Evolutionary conservation across 2,888 invertebrate species (phyloP), one percentile per base, ranked within the genome.

Genomic region (Lingula anatina): DNA sequence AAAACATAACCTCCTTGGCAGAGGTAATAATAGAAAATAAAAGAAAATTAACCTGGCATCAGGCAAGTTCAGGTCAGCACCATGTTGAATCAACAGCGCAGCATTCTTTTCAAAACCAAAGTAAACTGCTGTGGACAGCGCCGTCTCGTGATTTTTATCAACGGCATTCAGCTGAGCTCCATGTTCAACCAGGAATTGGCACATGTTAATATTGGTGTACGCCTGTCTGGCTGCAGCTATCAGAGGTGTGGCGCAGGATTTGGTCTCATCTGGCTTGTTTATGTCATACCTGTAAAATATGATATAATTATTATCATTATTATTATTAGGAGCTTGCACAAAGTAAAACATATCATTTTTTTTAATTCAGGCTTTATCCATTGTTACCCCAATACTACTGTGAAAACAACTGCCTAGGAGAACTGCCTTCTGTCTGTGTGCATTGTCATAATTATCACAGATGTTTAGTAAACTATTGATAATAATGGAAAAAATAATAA

Each of bases 31-130:
- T n/a, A n/a, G n/a, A n/a, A n/a, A n/a, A n/a, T n/a, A n/a, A n/a
- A n/a, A 24, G 7, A 1, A 38, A 23, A 48, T 40, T 50, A 52
- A 62, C 64, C 57, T 62, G 23, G 51, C 51, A 46, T 62, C 62
- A 5, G 61, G 55, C 20, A 60, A 50, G 47, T 62, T 56, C 20
- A 59, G 55, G 26, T 56, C 50, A 21, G 64, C 61, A 3, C 64
- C 62, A 45, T 59, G 56, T 35, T 59, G 53, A 18, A 62, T 55
- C 25, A 65, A 51, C 5, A 51, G 40, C 23, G 54, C 51, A n/a
- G 64, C 59, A 52, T 61, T 62, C 7, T 56, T 54, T 46, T 61
- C 60, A 49, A 55, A 56, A 15, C 62, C 64, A 49, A 62, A 62
- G 53, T 62, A 62, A 7, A 62, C 55, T 38, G 60, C 60, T 20